Evolutionary conservation across 2,113 vertebrate species (phyloP), one percentile per base, ranked within the genome.

Genomic region (Gopherus flavomarginatus): DNA sequence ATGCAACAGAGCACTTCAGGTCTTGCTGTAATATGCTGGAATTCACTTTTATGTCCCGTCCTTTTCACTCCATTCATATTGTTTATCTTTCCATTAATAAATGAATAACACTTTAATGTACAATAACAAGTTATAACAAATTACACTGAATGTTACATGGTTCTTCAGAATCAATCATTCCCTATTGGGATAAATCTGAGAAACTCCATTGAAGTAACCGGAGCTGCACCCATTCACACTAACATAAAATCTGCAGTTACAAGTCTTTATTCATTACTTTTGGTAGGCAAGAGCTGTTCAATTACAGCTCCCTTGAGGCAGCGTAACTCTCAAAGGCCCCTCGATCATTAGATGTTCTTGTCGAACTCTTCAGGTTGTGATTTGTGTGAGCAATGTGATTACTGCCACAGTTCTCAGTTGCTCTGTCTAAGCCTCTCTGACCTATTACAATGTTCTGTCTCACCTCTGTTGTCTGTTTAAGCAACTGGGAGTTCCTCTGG

Each of bases 41-140:
- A 95, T 95, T 95, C 83, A 94, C 92, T 94, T 31, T 82, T 59
- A 49, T 50, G 27, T 27, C 94, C 49, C 6, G 6, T 52, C 52
- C 88, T 52, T 95, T 95, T 94, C 90, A 91, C 93, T 96, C 93
- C 81, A 13, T 6, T 86, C 83, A 54, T 42, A 87, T 90, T 87
- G 8, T 93, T 94, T 93, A 90, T 90, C 94, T 97, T 96, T 59
- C 93, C 89, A 47, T 90, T 92, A 96, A 90, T 93, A 98, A 0
- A 47, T 87, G 81, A 96, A 97, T 87, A 97, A 92, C 78, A 69
- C 92, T 97, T 95, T 95, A 96, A 93, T 97, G 93, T 97, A 92
- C 53, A 96, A 95, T 93, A 95, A 93, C 77, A 89, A 96, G 91
- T 52, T 54, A 65, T n/a, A 92, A 92, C 89, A 97, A 96, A 96